phyloP scores from a whole-genome alignment of 92 coral and sea anemone genomes.

The Parazoanthus atlanticus region DNA sequence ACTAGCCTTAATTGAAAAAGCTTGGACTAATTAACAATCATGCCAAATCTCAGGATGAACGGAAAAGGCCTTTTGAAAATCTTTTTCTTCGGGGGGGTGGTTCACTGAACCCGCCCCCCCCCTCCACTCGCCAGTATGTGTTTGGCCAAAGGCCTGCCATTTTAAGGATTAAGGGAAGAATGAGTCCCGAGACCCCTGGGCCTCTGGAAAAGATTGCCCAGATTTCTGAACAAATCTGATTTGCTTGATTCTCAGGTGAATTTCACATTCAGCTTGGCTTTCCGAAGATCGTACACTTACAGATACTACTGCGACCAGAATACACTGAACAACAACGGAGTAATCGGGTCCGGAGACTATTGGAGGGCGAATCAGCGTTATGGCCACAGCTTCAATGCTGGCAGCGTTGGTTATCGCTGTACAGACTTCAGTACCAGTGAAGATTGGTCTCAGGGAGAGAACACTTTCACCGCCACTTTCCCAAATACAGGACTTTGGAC shows the following conservation, averaged over 20 bases:
- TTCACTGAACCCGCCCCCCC: no score
- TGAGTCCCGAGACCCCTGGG: no score
- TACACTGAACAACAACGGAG: conserved; percentile 6
- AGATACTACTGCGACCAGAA: conserved; percentile 47
- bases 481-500: conserved; percentile 12
- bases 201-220: not conserved
- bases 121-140: no score
- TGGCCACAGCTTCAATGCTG: not conserved
- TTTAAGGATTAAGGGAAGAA: no score
- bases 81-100: no score
- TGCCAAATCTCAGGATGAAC: no score
- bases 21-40: no score
- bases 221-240: not conserved
- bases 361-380: conserved; percentile 24
- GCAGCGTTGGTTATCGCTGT: conserved; percentile 42
- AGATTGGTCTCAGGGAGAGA: conserved; percentile 69
- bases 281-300: conserved; percentile 41
- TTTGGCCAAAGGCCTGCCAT: no score
- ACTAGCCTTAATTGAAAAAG: no score
- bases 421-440: conserved; percentile 57
- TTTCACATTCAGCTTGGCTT: conserved; percentile 59
- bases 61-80: no score
- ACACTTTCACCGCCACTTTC: conserved; percentile 42
- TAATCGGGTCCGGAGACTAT: conserved; percentile 25
- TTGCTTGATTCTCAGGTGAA: conserved; percentile 4